phyloP scores from a whole-genome alignment of 2,113 vertebrate genomes.

The Plecturocebus donacophilus region DNA sequence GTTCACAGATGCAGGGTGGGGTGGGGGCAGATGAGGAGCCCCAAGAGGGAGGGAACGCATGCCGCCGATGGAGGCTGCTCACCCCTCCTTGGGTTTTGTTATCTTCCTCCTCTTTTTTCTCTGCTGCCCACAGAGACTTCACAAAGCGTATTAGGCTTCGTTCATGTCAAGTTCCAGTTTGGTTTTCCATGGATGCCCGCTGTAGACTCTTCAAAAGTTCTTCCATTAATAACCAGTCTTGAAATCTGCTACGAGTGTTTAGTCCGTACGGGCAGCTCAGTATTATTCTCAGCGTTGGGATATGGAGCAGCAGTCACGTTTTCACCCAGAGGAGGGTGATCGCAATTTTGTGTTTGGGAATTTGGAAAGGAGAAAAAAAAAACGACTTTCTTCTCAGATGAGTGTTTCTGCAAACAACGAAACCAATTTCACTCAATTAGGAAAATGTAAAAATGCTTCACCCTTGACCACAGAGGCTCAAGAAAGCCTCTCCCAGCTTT shows the following conservation, averaged over 20 bases:
- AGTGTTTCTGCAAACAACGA: background rate
- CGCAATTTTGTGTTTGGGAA: background rate
- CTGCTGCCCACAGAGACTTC: background rate
- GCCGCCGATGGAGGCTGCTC: rapidly evolving
- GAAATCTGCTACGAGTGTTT: rapidly evolving
- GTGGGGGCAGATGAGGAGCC: background rate
- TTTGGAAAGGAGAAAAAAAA: background rate
- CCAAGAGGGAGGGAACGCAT: rapidly evolving
- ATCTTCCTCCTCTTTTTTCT: background rate
- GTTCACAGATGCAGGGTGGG: background rate
- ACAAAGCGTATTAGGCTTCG: background rate
- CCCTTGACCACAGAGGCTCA: background rate
- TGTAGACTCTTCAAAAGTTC: background rate
- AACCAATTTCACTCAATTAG: background rate
- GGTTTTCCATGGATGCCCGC: background rate
- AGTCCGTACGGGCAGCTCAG: rapidly evolving
- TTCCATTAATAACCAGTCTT: background rate
- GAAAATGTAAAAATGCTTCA: background rate
- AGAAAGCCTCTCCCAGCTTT: rapidly evolving
- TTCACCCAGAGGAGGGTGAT: rapidly evolving
- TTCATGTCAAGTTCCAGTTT: too few species aligned
- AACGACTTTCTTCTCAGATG: background rate
- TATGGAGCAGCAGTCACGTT: rapidly evolving
- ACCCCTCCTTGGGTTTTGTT: background rate
- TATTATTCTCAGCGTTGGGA: background rate